Evolutionary conservation across 1,140 invertebrate species (phyloP).

Genomic region (Caenorhabditis tropicalis): DNA sequence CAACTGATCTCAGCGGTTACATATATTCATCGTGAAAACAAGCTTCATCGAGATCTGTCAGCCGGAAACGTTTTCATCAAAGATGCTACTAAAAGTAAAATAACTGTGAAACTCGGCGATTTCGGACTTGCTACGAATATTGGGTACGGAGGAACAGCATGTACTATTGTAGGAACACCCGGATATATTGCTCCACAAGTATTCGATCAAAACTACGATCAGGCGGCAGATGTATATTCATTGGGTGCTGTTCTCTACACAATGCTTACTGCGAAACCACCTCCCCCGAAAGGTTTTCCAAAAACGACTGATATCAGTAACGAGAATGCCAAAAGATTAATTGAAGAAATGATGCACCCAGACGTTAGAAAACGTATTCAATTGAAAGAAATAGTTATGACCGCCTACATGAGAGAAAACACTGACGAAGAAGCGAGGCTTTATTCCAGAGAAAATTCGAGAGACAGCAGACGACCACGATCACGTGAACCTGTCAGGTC

Average conservation of each 20-base stretch:
- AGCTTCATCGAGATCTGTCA: slow-evolving; percentile 39
- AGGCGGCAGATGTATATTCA: slow-evolving; percentile 22
- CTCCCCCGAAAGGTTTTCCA: neutral
- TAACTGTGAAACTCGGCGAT: slow-evolving; percentile 19
- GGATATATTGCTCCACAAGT: slow-evolving; percentile 37
- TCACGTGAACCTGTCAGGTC: neutral
- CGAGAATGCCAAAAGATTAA: neutral
- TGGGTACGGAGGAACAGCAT: neutral
- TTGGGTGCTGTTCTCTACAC: slow-evolving; percentile 27
- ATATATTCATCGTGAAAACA: neutral
- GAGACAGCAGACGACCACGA: neutral
- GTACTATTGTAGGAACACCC: slow-evolving; percentile 38
- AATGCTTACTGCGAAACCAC: neutral
- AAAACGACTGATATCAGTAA: neutral
- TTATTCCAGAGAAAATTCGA: neutral
- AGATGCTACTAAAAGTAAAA: neutral
- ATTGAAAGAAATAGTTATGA: neutral
- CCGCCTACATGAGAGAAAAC: neutral
- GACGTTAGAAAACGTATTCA: neutral
- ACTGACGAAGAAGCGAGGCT: neutral
- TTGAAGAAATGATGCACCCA: neutral
- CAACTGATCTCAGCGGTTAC: slow-evolving; percentile 37
- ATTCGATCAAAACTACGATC: neutral
- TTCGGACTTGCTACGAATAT: slow-evolving; percentile 29
- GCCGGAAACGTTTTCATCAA: slow-evolving; percentile 43